Evolutionary conservation across 2,888 invertebrate genomes (phyloP), one percentile per base, ranked within the genome.

Genomic region (Phaedon cochleariae): DNA sequence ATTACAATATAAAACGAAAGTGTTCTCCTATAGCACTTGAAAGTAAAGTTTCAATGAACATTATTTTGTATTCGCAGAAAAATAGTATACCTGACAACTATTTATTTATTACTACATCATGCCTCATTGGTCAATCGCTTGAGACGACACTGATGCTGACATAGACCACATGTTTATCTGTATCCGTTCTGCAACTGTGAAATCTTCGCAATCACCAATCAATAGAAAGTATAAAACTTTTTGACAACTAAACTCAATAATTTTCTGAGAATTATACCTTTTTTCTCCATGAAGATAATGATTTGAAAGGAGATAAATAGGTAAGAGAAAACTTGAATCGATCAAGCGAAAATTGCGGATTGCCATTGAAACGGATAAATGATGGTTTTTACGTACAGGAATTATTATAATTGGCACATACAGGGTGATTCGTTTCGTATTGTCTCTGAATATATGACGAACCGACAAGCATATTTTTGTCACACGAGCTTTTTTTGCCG

Each of bases 311-410:
- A 41, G 41, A 41, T n/a, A 41, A 41, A 41, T n/a, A n/a, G n/a
- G n/a, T n/a, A 2, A 12, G 41, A 41, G 41, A 41, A 41, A 41
- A 41, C 41, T 34, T 7, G 31, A 22, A 55, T 55, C 41, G 41
- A 55, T 41, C 18, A 17, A 55, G 55, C 55, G 41, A 41, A 55
- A 31, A 54, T 17, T 54, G 9, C 26, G 9, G 31, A 6, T 54
- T 21, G 53, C 18, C 34, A 34, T 10, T 18, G 37, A 41, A 41
- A 20, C 5, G 29, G 41, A 55, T 41, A 55, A 41, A 55, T 55
- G 21, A 55, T 55, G 18, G 55, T 41, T 54, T 55, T 41, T 22
- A 41, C 41, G 12, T 34, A n/a, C n/a, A 2, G 34, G 12, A 34
- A 34, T 10, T 6, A 12, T 10, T 10, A 34, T 34, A 10, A 12